Percentiles rank a stretch among this genome's conserved stretches.
These are phyloP conservation scores for Molothrus ater DNA, from an alignment of 2,797 vertebrate species.

Conservation along the genomic window DNA sequence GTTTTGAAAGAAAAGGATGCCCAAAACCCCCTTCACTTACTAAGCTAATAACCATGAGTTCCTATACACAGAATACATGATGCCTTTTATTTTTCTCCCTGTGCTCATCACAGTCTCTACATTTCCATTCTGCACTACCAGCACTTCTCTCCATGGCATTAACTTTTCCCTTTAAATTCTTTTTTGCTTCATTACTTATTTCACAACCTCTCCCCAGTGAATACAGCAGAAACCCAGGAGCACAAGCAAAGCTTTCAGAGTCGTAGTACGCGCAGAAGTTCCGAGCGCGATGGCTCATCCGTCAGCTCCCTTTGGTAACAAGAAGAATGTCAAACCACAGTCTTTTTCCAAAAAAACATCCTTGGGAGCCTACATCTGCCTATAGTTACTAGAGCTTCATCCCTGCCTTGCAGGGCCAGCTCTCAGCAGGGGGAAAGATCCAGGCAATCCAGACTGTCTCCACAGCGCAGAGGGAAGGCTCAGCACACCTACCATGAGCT, in stretches of 20 bases:
- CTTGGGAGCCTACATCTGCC: slow-evolving; percentile 7
- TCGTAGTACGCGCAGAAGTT: neutral
- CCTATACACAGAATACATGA: neutral
- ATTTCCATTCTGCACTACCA: neutral
- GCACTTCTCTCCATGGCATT: neutral
- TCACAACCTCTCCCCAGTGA: neutral
- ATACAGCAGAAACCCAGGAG: neutral
- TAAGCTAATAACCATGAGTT: neutral
- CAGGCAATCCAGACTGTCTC: neutral
- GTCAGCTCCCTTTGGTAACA: neutral
- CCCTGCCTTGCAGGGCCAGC: neutral
- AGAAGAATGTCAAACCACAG: neutral
- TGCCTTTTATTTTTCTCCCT: neutral
- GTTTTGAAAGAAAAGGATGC: neutral
- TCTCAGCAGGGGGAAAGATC: neutral
- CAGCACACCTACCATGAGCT: fast-evolving
- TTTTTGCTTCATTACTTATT: neutral
- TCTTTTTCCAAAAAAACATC: neutral
- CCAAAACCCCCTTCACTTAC: fast-evolving
- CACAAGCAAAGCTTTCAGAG: neutral
- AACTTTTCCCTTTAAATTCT: neutral
- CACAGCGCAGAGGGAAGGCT: neutral
- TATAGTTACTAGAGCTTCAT: neutral
- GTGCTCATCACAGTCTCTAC: neutral
- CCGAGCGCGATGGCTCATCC: neutral